Conservation (phyloP, 2,888 invertebrate genomes). For the Drosophila kambysellisi region DNA sequence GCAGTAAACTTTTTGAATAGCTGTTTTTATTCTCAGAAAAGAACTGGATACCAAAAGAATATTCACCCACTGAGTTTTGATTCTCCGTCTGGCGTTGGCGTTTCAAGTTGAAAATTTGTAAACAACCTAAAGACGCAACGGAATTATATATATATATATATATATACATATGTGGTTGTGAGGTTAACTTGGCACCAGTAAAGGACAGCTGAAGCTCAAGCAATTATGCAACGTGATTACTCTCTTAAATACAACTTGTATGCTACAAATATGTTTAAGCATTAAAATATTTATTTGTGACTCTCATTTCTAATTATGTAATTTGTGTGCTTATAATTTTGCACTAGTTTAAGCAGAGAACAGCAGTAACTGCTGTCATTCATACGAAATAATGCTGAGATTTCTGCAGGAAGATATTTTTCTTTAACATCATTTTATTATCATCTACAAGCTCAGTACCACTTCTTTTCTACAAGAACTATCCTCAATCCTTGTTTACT, state of each 20-base stretch:
- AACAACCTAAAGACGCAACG: conserved; percentile 62
- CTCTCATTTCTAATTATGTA: neutral
- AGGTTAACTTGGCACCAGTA: conserved; percentile 39
- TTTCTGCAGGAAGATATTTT: neutral
- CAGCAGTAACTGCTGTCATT: neutral
- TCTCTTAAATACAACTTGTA: conserved; percentile 3
- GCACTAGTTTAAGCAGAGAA: neutral
- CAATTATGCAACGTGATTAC: conserved; percentile 1
- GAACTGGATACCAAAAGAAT: conserved; percentile 37
- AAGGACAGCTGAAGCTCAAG: conserved; percentile 5
- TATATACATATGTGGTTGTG: conserved; percentile 13
- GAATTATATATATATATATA: conserved; percentile 39
- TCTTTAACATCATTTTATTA: neutral
- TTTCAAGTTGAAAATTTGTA: conserved; percentile 77
- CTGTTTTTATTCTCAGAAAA: conserved; percentile 34
- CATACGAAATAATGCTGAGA: neutral
- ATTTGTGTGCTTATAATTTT: neutral
- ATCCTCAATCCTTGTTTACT: neutral
- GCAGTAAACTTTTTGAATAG: conserved; percentile 56
- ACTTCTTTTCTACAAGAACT: neutral
- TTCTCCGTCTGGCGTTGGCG: conserved; percentile 64
- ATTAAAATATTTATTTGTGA: neutral
- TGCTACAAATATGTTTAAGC: neutral
- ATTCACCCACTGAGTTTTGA: conserved; percentile 52
- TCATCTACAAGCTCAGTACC: neutral